Percentiles rank a stretch among this genome's conserved stretches.
Conservation (phyloP, 2,888 invertebrate species). For the Chouioia cunea region DNA sequence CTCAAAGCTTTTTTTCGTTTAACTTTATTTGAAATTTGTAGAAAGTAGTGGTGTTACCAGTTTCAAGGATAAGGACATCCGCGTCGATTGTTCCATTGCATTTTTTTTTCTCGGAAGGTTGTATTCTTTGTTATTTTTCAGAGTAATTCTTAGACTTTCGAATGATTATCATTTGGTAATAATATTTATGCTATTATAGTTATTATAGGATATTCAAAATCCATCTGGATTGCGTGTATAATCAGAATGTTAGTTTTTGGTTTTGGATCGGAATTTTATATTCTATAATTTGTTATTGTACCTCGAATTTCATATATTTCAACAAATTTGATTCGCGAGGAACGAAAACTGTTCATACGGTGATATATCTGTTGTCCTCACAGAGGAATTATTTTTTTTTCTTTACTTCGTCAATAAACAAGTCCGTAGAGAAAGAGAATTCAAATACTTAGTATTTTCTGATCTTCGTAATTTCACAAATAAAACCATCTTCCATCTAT, state of each 20-base stretch:
- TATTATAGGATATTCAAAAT: constrained; percentile 14
- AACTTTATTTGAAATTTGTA: not conserved
- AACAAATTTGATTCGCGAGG: constrained; percentile 17
- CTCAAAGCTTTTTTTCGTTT: not conserved
- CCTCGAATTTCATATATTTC: constrained; percentile 6
- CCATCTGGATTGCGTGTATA: not conserved
- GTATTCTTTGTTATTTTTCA: not conserved
- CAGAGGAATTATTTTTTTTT: constrained; percentile 24
- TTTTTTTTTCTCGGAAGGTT: constrained; percentile 6
- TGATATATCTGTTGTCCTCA: constrained; percentile 23
- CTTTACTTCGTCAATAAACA: constrained; percentile 7
- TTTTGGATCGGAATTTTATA: too few species aligned
- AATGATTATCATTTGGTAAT: constrained; percentile 38
- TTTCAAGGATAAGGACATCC: not conserved
- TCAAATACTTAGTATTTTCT: constrained; percentile 19
- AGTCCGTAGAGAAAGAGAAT: constrained; percentile 2
- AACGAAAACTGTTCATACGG: constrained; percentile 18
- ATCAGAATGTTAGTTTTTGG: too few species aligned
- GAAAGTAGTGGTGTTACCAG: constrained; percentile 7
- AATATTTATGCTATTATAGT: constrained; percentile 9
- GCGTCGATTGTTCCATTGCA: too few species aligned
- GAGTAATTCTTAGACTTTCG: constrained; percentile 30
- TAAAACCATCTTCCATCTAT: constrained; percentile 3
- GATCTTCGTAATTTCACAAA: too few species aligned
- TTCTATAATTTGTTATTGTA: not conserved